Evolutionary conservation across 1,140 invertebrate genomes (phyloP), one percentile per base, ranked within the genome.

Genomic region (Riptortus pedestris): DNA sequence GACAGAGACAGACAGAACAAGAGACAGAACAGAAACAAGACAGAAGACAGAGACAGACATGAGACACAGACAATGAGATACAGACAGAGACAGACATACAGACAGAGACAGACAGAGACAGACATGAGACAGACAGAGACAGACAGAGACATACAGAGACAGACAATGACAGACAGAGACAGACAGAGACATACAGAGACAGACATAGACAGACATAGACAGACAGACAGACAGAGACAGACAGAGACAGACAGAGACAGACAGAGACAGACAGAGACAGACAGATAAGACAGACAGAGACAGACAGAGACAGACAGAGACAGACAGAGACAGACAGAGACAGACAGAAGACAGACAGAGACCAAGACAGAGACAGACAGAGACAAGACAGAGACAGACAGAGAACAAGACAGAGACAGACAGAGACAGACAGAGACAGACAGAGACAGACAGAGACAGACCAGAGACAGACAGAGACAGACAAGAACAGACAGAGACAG

Each of bases 21-120:
- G 7, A 38, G 33, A 38, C 33, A 38, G 33, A n/a, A n/a, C n/a
- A n/a, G n/a, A n/a, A n/a, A n/a, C n/a, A n/a, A n/a, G n/a, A n/a
- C n/a, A n/a, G n/a, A n/a, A n/a, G n/a, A n/a, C n/a, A 68, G 45
- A 68, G 45, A 68, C 45, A 68, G 60, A 68, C 45, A n/a, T n/a
- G n/a, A 67, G 11, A 67, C 45, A 67, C 62, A 65, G 67, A 67
- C 62, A 64, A 27, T 67, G 26, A 64, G 5, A 68, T 26, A 68
- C 29, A 68, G 27, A 65, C 29, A 65, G 59, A 67, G 63, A 69
- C 45, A 68, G 57, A 68, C 51, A 68, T 26, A 65, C 62, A 65
- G 66, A 67, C 63, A 69, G 59, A 66, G 48, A 65, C 38, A 69
- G 60, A 66, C 52, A 66, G 27, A 65, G 60, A 69, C 63, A 69